Conservation (phyloP, 2,888 invertebrate genomes). For the Tipula helvola region DNA sequence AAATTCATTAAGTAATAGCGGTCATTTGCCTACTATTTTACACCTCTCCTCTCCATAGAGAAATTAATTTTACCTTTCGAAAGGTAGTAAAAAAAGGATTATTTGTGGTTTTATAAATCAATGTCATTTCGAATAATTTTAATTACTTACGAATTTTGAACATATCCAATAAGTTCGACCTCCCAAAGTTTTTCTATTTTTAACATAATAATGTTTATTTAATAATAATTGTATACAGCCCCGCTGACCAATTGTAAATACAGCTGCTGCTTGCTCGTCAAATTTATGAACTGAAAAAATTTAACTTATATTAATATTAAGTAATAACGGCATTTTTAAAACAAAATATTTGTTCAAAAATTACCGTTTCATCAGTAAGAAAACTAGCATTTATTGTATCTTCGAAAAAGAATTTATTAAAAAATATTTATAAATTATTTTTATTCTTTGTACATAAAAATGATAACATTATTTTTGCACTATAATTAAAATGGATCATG, state of each 20-base stretch:
- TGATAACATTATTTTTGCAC: neutral
- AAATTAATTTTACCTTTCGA: too few relatives aligned
- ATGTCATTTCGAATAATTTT: too few relatives aligned
- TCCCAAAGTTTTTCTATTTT: slow-evolving; percentile 29
- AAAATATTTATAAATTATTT: neutral
- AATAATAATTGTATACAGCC: slow-evolving; percentile 30
- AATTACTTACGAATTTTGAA: slow-evolving; percentile 29
- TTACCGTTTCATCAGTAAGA: neutral
- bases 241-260: slow-evolving; percentile 25
- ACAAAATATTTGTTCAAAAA: slow-evolving; percentile 27
- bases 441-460: neutral
- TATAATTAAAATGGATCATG: slow-evolving; percentile 32
- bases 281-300: neutral
- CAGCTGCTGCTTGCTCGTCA: neutral
- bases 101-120: neutral
- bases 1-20: too few relatives aligned
- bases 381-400: neutral
- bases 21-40: too few relatives aligned
- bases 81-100: too few relatives aligned
- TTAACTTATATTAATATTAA: neutral
- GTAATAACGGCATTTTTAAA: neutral
- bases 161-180: slow-evolving; percentile 36
- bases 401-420: neutral
- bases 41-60: too few relatives aligned
- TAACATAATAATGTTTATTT: slow-evolving; percentile 31